These are phyloP conservation scores for Eulithis prunata DNA, from an alignment of 2,888 invertebrate genomes.

Conservation along the genomic window DNA sequence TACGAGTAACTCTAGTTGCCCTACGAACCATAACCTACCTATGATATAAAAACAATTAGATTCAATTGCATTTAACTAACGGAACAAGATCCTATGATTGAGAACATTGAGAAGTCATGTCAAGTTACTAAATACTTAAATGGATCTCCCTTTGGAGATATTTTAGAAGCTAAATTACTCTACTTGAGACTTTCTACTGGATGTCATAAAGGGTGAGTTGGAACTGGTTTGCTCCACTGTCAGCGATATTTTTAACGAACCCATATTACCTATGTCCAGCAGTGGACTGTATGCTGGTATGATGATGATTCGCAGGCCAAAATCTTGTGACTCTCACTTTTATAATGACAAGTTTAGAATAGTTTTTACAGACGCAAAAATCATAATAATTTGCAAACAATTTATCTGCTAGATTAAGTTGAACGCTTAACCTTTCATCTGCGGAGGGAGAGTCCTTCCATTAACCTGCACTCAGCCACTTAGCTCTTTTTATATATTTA, in stretches of 20 bases:
- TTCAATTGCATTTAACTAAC: background rate
- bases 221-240: conserved; percentile 8
- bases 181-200: conserved; percentile 53
- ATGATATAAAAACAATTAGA: conserved; percentile 5
- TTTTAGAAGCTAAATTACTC: conserved; percentile 55
- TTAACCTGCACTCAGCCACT: conserved; percentile 13
- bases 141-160: background rate
- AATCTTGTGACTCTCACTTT: no score
- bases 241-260: conserved; percentile 14
- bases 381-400: no score
- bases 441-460: background rate
- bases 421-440: no score
- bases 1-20: background rate
- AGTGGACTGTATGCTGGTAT: no score
- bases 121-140: background rate
- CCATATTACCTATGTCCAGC: no score
- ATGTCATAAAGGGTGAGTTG: conserved; percentile 13
- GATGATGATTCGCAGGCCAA: no score
- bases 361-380: no score
- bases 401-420: no score
- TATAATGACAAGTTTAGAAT: no score
- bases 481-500: conserved; percentile 15
- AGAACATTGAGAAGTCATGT: background rate
- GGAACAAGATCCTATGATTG: background rate
- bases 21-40: background rate